Evolutionary conservation across 2,797 vertebrate genomes (phyloP), one percentile per base, ranked within the genome.

Genomic region (Holocentrus rufus): DNA sequence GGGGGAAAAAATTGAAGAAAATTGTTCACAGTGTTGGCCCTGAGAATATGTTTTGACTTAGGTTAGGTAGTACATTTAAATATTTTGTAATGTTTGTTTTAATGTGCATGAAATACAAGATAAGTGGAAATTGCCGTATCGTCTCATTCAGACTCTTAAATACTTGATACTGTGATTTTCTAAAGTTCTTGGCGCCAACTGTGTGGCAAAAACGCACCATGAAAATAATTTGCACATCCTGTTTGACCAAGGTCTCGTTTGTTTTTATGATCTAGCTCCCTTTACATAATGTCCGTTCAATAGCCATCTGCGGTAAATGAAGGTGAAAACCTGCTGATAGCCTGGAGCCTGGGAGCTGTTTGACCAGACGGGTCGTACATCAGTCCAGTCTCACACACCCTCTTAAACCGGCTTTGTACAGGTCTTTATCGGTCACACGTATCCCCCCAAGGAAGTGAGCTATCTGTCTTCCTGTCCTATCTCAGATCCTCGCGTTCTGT

Each of bases 401-500:
- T 54, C 61, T 53, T 13, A 67, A 74, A 58, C 46, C 30, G 20
- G 1, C 10, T 56, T 27, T 53, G 52, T 78, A 56, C 39, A 65
- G 63, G 1, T 13, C 5, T 71, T 86, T 88, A 87, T 89, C 78
- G 5, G 59, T 74, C 59, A 54, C 31, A n/a, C 80, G 85, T 87
- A 79, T 77, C 73, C 77, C 30, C 0, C n/a, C n/a, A n/a, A 74
- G 81, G 80, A 86, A 85, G 86, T 80, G 63, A 13, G 49, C 23
- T 59, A 66, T 74, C 57, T 8, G 72, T 64, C 79, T 71, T 83
- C 85, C 77, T 56, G 64, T 69, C 42, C 76, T 83, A 83, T 86
- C 81, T 76, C 25, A 76, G 44, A 63, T 74, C 69, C 67, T 59
- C 7, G 46, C 55, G 47, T n/a, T 59, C 14, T 4, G 22, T n/a